phyloP scores from a whole-genome alignment of 2,113 vertebrate species.

The Corythornis vintsioides region DNA sequence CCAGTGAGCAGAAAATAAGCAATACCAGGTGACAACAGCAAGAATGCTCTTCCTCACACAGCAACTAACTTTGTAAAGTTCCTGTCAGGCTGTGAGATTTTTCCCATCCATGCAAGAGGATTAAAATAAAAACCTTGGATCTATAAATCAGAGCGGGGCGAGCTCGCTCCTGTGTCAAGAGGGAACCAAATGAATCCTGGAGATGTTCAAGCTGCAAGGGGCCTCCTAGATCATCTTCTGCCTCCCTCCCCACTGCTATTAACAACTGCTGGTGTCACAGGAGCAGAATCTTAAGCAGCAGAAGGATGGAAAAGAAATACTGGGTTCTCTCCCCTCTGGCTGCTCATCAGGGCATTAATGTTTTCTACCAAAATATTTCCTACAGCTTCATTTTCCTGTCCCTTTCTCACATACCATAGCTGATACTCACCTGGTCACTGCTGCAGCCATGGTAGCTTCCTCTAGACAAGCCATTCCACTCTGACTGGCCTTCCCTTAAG shows the following conservation, averaged over 20 bases:
- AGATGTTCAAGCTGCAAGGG: neutral
- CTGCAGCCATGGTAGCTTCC: neutral
- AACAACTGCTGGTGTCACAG: conserved; percentile 12
- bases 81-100: conserved; percentile 35
- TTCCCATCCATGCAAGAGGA: conserved; percentile 4
- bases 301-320: neutral
- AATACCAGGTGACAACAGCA: conserved; percentile 17
- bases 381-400: neutral
- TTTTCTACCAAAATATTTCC: neutral
- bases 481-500: neutral
- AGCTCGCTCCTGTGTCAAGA: conserved; percentile 9
- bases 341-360: neutral
- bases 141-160: conserved; percentile 21
- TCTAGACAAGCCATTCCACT: neutral
- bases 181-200: neutral
- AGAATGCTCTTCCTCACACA: neutral
- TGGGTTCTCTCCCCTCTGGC: neutral
- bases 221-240: conserved; percentile 39
- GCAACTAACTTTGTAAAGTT: conserved; percentile 15
- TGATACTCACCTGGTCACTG: neutral
- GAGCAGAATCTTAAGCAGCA: conserved; percentile 16
- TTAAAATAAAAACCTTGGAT: conserved; percentile 48
- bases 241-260: conserved; percentile 7
- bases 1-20: conserved; percentile 43
- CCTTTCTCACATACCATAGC: neutral